Evolutionary conservation across 2,113 vertebrate genomes (phyloP).

Genomic region (Aptenodytes forsteri): DNA sequence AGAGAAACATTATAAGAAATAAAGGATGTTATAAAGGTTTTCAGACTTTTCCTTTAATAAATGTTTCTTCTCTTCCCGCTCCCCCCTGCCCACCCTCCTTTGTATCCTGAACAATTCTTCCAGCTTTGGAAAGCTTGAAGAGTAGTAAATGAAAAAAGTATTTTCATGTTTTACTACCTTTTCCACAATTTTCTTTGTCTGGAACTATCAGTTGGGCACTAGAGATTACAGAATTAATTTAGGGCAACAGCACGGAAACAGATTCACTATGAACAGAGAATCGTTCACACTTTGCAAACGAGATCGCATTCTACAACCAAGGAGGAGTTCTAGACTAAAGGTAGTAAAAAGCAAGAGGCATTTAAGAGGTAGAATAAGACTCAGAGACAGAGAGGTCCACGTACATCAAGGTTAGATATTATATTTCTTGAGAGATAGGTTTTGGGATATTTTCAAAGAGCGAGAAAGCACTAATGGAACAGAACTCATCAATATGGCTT

Average conservation of each 20-base stretch:
- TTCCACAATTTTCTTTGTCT: neutral
- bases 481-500: neutral
- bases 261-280: neutral
- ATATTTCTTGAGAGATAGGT: neutral
- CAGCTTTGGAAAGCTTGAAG: neutral
- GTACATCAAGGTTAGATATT: neutral
- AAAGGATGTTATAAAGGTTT: neutral
- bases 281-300: accelerated
- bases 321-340: neutral
- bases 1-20: neutral
- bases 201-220: neutral
- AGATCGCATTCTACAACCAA: neutral
- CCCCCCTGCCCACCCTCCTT: neutral
- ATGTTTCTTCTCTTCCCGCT: neutral
- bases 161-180: neutral
- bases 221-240: neutral
- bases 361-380: neutral
- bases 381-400: neutral
- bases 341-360: neutral
- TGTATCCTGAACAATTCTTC: neutral
- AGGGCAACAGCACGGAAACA: neutral
- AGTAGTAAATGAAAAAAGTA: neutral
- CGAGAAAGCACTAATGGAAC: neutral
- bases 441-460: neutral
- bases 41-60: neutral